Evolutionary conservation across 2,888 invertebrate genomes (phyloP), one percentile per base, ranked within the genome.

Genomic region (Drosophila kanekoi): DNA sequence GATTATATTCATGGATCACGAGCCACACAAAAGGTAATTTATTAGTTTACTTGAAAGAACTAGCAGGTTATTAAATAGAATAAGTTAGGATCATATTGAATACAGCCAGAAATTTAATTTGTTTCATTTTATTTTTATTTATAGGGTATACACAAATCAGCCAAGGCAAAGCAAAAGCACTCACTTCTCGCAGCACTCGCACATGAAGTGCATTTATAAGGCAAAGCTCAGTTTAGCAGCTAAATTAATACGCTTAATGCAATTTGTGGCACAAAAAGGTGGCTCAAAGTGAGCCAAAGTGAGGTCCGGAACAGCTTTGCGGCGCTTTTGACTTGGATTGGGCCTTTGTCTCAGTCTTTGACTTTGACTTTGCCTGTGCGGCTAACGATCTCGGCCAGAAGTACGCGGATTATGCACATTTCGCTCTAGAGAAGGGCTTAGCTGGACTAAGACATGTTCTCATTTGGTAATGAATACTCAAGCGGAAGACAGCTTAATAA

Each of bases 231-330:
- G 77, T 54, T 67, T 33, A 53, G 65, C 62, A 52, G 60, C 49
- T 40, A 74, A 84, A 83, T 83, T 84, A 87, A 83, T 69, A 72
- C 68, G 73, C 72, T 69, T 81, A 86, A 83, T 83, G 83, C 79
- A 83, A 83, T 81, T 77, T 75, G 77, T 47, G 73, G 72, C 71
- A 69, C 68, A 69, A 65, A 79, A 72, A 64, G 72, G 44, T 61
- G 77, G 53, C 69, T 75, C 75, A 79, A 76, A 72, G 65, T 64
- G 45, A 65, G 52, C 60, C 69, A 60, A 70, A 74, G 63, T 49
- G 52, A 49, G 59, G 38, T 52, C 28, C 28, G 33, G 11, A 11
- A 13, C 35, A 49, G 41, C 54, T 18, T 9, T 45, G 38, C 41
- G 38, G 8, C 14, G 28, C 37, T 58, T 71, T 71, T 71, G 56